Percentiles rank a stretch among this genome's conserved stretches.
These are phyloP conservation scores for Sarcophaga carnaria DNA, from an alignment of 2,888 invertebrate genomes.

Conservation along the genomic window DNA sequence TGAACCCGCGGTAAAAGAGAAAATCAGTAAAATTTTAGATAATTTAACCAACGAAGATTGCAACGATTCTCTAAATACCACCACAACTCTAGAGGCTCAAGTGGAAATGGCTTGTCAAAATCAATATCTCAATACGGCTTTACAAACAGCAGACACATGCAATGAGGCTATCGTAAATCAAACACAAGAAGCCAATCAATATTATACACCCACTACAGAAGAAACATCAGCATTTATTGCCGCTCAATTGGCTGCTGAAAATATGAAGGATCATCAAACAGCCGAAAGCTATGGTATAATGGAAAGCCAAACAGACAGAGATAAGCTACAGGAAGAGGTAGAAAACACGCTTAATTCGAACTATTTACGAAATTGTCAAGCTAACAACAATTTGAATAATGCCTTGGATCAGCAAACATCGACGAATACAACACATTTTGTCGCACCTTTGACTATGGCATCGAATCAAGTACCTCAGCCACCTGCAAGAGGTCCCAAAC, in stretches of 20 bases:
- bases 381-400: constrained; percentile 26
- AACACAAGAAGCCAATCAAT: constrained; percentile 52
- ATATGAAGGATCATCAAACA: constrained; percentile 50
- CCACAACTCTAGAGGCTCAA: constrained; percentile 74
- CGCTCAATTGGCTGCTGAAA: constrained; percentile 66
- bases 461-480: constrained; percentile 71
- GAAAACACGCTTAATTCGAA: constrained; percentile 39
- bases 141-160: constrained; percentile 70
- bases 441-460: constrained; percentile 42
- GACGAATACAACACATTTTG: neutral
- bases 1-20: constrained; percentile 79
- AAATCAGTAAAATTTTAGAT: constrained; percentile 79
- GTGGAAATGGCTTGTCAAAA: constrained; percentile 69
- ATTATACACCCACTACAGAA: constrained; percentile 53
- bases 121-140: constrained; percentile 69
- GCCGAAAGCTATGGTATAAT: constrained; percentile 33
- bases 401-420: constrained; percentile 21
- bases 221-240: constrained; percentile 64
- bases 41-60: constrained; percentile 80
- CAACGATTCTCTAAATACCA: constrained; percentile 75
- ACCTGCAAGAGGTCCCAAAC: constrained; percentile 75
- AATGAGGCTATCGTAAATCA: constrained; percentile 5
- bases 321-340: constrained; percentile 33
- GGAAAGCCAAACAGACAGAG: constrained; percentile 27
- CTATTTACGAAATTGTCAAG: constrained; percentile 51